Base-by-base conservation (phyloP, 2,797 vertebrate species). In the Acropternis orthonyx region DNA sequence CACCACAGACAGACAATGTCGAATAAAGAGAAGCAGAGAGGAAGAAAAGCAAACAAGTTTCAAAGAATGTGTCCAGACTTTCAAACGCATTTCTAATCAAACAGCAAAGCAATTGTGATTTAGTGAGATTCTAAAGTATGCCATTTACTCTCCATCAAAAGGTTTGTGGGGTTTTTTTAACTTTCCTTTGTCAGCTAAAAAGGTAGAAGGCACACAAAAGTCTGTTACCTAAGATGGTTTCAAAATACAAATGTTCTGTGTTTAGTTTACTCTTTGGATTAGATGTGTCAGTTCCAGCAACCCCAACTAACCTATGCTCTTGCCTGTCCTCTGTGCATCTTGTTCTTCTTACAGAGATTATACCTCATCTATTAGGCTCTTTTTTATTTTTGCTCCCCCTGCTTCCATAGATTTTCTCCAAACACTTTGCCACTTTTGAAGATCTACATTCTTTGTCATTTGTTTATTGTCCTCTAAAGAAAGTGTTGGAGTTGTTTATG, bases 241-340 rank as follows among this genome's bases (percentile, higher is more conserved):
- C 34, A 20, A 83, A 96, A 95, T 24, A 73, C 67, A 91, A 86
- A 95, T 56, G 49, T 95, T 96, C 94, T 83, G 41, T 83, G 91
- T 97, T 95, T 81, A 87, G 96, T 96, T 96, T 96, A 86, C 83
- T 91, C 79, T 97, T 93, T 85, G 96, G 95, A 96, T 96, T 94
- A 92, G 84, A 91, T 74, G 82, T 89, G 93, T 95, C 75, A 87
- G 80, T 91, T 94, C 89, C 77, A 96, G 76, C 72, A 93, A 91
- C 65, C 89, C 68, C 79, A 95, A 95, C 92, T 96, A 96, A 95
- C 85, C 91, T 74, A 87, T 81, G 86, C 65, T 96, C 85, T 93
- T 6, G 54, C 66, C 88, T 89, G 16, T 67, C 93, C 81, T 92
- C 85, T 83, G 46, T 89, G 89, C 79, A 79, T 81, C 93, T 88